A percentile compares a stretch with the other conserved stretches of the same genome.
phyloP scores from a whole-genome alignment of 2,113 vertebrate genomes.

The Larimichthys polyactis region DNA sequence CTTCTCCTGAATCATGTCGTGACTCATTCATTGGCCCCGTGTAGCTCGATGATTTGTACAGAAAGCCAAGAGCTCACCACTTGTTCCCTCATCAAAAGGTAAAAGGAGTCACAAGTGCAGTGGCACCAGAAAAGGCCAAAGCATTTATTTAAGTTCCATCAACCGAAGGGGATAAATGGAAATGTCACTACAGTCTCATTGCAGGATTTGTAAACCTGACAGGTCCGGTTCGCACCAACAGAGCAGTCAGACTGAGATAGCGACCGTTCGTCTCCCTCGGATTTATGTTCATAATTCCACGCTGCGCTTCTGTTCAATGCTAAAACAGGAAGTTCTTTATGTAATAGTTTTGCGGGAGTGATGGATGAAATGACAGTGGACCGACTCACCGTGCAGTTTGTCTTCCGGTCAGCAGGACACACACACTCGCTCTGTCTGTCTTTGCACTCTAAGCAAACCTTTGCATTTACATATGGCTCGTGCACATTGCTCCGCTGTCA shows the following conservation, averaged over 20 bases:
- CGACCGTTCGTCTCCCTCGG: neutral
- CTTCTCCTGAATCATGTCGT: constrained; percentile 33
- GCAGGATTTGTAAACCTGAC: neutral
- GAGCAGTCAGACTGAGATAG: neutral
- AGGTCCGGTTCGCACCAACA: neutral
- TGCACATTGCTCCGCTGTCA: neutral
- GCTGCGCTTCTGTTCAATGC: neutral
- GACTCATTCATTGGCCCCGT: constrained; percentile 16
- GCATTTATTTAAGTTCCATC: neutral
- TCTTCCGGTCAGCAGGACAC: neutral
- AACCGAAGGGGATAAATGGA: constrained; percentile 1
- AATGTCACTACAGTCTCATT: neutral
- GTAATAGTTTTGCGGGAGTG: neutral
- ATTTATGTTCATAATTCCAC: neutral
- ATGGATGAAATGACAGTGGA: neutral
- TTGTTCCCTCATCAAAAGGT: constrained; percentile 18
- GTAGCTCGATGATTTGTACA: neutral
- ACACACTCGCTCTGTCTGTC: no score
- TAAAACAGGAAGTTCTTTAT: neutral
- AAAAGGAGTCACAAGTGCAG: neutral
- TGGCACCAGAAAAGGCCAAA: neutral
- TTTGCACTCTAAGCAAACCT: neutral
- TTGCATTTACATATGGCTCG: constrained; percentile 5
- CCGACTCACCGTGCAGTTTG: neutral
- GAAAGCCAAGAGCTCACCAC: neutral